phyloP scores from a whole-genome alignment of 2,113 vertebrate species.

The rat (Rattus norvegicus) region DNA sequence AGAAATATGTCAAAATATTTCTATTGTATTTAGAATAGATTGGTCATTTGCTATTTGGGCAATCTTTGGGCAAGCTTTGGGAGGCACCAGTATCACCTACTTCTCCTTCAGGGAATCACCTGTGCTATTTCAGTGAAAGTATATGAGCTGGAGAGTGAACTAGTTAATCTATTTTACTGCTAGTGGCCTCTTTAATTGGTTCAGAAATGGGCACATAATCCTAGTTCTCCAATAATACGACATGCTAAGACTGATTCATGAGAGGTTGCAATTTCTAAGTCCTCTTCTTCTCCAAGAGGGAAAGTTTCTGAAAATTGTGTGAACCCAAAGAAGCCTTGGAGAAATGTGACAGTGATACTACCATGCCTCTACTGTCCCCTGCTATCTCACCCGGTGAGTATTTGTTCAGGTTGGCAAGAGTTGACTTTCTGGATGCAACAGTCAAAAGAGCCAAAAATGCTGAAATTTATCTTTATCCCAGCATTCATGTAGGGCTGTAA shows the following conservation, averaged over 20 bases:
- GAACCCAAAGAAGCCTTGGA: not conserved
- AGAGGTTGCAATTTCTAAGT: not conserved
- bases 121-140: not conserved
- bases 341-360: not conserved
- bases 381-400: not conserved
- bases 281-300: not conserved
- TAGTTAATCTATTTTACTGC: not conserved
- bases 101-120: not conserved
- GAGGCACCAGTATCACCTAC: not conserved
- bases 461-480: not conserved
- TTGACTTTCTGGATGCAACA: slow-evolving; percentile 5
- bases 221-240: not conserved
- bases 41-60: not conserved
- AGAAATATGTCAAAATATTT: not conserved
- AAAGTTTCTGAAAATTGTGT: not conserved
- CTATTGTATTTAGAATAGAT: not conserved
- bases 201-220: not conserved
- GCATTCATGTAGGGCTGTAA: not conserved
- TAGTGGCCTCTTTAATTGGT: not conserved
- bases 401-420: not conserved
- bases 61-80: not conserved
- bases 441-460: not conserved
- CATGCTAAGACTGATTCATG: not conserved
- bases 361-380: not conserved
- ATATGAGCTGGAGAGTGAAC: not conserved